Base-by-base conservation (phyloP, 2,888 invertebrate genomes). In the Candidula unifasciata region DNA sequence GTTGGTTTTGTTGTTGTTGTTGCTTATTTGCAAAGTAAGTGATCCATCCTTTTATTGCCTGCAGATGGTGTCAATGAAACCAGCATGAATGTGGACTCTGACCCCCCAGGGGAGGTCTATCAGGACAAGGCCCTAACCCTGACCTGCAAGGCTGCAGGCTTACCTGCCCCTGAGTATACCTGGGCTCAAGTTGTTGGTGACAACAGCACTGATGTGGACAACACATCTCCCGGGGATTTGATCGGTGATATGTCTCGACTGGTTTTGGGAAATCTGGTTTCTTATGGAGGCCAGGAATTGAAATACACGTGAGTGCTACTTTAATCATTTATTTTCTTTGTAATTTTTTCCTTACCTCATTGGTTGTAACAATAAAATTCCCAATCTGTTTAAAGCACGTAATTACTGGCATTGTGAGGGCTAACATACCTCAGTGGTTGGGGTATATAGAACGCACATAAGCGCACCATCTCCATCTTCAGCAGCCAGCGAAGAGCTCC, bases 111-210 rank as follows among this genome's bases (percentile, higher is more conserved):
- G 2, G 16, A 27, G 1, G 37, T 83, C 30, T 78, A 69, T 83
- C 52, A 78, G 10, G 80, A 80, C 6, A n/a, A 3, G 30, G 2
- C 60, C 30, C 80, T 84, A 24, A 84, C 64, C 24, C 73, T 84
- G 64, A 73, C 71, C 21, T 84, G 84, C 30, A n/a, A 27, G 24
- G 84, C 84, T 16, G 16, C 8, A 18, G 84, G 84, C 0, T 30
- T 24, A 35, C 84, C 84, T 3, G 18, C 57, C 8, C 79, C 84
- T 27, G 44, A 3, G 6, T 79, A 73, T 52, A 24, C 35, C 2
- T 84, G 84, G 84, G 1, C 52, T 24, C 79, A 84, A 52, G 44
- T 64, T 60, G 82, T 37, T 44, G 82, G 74, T 21, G 82, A 64
- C 24, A 74, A 82, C n/a, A 52, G 24, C 18, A 81, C 57, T 10